Evolutionary conservation across 37 sponge, comb jelly and placozoan species (phyloP).

Genomic region (Cliona cf. orientalis): DNA sequence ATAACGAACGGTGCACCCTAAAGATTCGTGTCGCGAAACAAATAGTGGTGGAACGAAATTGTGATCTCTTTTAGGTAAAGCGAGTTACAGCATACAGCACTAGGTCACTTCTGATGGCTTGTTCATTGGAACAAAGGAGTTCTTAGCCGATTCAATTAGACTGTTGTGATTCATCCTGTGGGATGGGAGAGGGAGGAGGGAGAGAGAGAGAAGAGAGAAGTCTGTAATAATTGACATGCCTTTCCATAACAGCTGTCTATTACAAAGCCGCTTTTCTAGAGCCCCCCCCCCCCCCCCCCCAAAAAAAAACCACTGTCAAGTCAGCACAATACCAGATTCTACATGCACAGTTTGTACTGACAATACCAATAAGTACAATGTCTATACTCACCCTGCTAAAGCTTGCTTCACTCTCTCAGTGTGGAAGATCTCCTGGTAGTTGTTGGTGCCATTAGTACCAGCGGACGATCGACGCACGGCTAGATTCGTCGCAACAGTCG

Average conservation of each 20-base stretch:
- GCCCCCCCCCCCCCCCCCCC: not conserved
- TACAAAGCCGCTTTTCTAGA: not conserved
- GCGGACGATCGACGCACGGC: constrained; percentile 13
- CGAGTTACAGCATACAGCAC: not conserved
- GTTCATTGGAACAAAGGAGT: constrained; percentile 26
- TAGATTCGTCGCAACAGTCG: not conserved
- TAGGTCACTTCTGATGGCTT: constrained; percentile 59
- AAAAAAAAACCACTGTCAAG: constrained; percentile 5
- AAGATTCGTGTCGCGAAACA: too few species aligned
- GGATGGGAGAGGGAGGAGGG: not conserved
- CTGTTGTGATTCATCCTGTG: constrained; percentile 42
- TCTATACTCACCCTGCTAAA: constrained; percentile 45
- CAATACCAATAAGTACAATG: not conserved
- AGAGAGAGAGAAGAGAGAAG: not conserved
- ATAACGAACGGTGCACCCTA: too few species aligned
- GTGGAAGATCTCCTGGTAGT: constrained; percentile 26
- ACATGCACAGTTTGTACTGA: not conserved
- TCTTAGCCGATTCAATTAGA: constrained; percentile 28
- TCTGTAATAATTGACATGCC: not conserved
- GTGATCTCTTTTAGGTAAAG: not conserved
- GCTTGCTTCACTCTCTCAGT: constrained; percentile 54
- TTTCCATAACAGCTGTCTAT: not conserved
- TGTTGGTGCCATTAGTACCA: constrained; percentile 11
- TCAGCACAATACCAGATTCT: too few species aligned
- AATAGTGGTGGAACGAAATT: too few species aligned